Evolutionary conservation across 2,113 vertebrate species (phyloP).

Genomic region (Tachycineta bicolor): DNA sequence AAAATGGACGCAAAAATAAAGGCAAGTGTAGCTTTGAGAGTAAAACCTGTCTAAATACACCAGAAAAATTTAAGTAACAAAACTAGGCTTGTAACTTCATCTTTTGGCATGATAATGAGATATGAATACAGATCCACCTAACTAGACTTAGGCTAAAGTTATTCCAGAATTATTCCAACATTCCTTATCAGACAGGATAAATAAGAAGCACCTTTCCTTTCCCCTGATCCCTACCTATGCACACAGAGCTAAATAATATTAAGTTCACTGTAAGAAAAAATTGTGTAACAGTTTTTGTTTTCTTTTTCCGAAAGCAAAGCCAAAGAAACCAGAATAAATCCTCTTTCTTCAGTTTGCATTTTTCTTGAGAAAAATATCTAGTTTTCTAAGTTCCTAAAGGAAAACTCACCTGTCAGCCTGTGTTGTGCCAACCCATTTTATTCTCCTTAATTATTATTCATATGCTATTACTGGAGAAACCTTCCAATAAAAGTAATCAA

Average conservation of each 20-base stretch:
- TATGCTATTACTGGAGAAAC: neutral
- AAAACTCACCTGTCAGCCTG: neutral
- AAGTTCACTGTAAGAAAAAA: neutral
- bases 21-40: neutral
- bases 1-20: neutral
- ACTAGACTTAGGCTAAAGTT: neutral
- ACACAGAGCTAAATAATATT: neutral
- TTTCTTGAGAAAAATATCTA: neutral
- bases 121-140: neutral
- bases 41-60: neutral
- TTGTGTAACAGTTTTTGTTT: neutral
- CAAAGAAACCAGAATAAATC: neutral
- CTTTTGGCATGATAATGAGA: neutral
- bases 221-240: accelerated
- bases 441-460: neutral
- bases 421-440: neutral
- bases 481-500: neutral
- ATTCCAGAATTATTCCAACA: neutral
- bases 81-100: neutral
- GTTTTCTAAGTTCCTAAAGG: neutral
- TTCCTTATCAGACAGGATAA: neutral
- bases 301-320: neutral
- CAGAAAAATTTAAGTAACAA: neutral
- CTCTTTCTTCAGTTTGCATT: neutral
- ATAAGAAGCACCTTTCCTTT: neutral